phyloP scores from a whole-genome alignment of 1,140 invertebrate species.

The Camponotus pennsylvanicus region DNA sequence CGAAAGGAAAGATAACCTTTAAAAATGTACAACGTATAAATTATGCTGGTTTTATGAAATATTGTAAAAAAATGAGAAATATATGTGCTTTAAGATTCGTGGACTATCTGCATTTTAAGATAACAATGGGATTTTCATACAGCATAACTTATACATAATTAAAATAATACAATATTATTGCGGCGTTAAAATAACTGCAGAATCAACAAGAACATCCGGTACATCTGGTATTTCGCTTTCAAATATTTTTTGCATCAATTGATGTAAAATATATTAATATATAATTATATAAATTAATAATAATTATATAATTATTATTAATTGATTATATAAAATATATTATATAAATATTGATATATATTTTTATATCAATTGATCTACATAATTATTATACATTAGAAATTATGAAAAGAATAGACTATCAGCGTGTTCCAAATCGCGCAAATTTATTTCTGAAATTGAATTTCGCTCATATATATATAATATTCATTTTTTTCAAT shows the following conservation, averaged over 20 bases:
- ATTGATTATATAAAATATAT: too few relatives aligned
- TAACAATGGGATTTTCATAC: slow-evolving; percentile 5
- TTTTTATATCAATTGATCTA: not conserved
- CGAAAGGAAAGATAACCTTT: slow-evolving; percentile 62
- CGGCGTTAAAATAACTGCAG: not conserved
- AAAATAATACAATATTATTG: slow-evolving; percentile 6
- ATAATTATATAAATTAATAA: too few relatives aligned
- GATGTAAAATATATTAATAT: too few relatives aligned
- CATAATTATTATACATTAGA: not conserved
- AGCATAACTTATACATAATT: slow-evolving; percentile 42
- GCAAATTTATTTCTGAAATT: not conserved
- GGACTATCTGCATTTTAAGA: slow-evolving; percentile 21
- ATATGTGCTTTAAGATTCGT: not conserved
- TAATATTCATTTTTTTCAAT: not conserved
- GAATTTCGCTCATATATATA: not conserved
- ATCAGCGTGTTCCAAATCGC: not conserved
- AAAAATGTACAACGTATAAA: slow-evolving; percentile 36
- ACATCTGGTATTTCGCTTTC: not conserved
- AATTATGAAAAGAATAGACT: not conserved
- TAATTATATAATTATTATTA: too few relatives aligned
- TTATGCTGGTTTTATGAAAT: slow-evolving; percentile 29
- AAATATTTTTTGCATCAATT: slow-evolving; percentile 23
- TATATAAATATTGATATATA: not conserved
- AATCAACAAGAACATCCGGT: slow-evolving; percentile 11
- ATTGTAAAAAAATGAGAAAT: slow-evolving; percentile 44